Evolutionary conservation across 2,797 vertebrate species (phyloP).

Genomic region (Sebastes steindachneri): DNA sequence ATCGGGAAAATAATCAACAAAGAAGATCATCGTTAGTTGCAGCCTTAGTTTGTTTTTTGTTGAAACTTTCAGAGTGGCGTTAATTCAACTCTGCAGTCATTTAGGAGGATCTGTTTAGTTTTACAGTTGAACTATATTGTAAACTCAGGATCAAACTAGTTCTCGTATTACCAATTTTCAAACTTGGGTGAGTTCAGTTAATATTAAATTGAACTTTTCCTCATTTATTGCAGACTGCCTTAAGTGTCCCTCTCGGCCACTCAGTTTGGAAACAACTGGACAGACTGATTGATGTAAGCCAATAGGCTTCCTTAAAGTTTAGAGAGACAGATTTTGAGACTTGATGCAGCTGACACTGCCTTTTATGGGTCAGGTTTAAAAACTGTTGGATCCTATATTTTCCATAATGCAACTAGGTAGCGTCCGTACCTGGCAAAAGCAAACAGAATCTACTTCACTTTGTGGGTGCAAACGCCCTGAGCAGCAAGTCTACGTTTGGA

Average conservation of each 20-base stretch:
- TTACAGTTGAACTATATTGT: not conserved
- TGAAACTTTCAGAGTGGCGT: not conserved
- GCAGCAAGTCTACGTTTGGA: not conserved
- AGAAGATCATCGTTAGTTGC: too few species aligned
- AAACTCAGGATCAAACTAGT: not conserved
- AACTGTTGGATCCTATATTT: not conserved
- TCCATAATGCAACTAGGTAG: not conserved
- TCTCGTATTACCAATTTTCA: not conserved
- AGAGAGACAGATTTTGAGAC: too few species aligned
- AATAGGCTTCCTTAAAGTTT: not conserved
- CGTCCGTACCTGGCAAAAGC: not conserved
- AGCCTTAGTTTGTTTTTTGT: too few species aligned
- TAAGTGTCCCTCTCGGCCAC: not conserved
- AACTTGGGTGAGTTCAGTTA: too few species aligned
- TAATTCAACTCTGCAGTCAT: not conserved
- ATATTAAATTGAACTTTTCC: not conserved
- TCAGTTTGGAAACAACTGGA: not conserved
- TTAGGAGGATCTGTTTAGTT: not conserved
- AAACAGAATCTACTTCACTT: not conserved
- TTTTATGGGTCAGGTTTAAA: too few species aligned
- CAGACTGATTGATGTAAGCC: not conserved
- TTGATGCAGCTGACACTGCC: too few species aligned
- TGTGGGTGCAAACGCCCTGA: not conserved
- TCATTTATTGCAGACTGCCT: not conserved
- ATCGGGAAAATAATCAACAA: too few species aligned